Evolutionary conservation across 2,113 vertebrate species (phyloP), one percentile per base, ranked within the genome.

Genomic region (Glaucidium brasilianum): DNA sequence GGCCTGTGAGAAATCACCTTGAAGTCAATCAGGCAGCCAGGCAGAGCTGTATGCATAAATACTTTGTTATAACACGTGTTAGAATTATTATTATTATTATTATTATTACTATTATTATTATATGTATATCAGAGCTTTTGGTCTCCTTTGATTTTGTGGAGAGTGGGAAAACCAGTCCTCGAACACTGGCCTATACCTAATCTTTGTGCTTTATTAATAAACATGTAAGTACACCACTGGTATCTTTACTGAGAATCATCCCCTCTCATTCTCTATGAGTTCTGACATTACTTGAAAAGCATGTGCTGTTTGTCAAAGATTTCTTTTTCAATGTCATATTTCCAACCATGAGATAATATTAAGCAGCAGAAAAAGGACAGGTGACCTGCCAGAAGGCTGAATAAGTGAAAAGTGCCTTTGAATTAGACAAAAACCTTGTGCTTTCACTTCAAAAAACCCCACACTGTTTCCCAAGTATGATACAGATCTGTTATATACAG

Each of bases 391-490:
- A 88, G 75, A 88, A 87, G 60, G 81, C 32, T 20, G 5, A 94
- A 96, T 83, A 73, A 88, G 45, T 7, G 20, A 95, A 79, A 94
- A 90, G n/a, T 78, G 78, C 59, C 73, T 94, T 93, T 96, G 94
- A 97, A 93, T 96, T 63, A 90, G 76, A 94, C 80, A 87, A 87
- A 94, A 95, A 15, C 10, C 62, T 78, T 82, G 79, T 62, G 35
- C 47, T 94, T 96, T 94, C 67, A 52, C 49, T 92, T 63, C 2
- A 94, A 29, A 74, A 53, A 83, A 49, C 5, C 30, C 22, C 34
- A 53, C 59, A 10, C 35, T 37, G 5, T 35, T 90, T 95, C 63
- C 39, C 92, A 92, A 69, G 79, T 82, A 92, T 89, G 96, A 88
- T 92, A 91, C 81, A 96, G 91, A 94, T 75, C n/a, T 45, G 37